These are phyloP conservation scores for Arrhopalites spinosus DNA, from an alignment of 2,888 invertebrate species.

Conservation along the genomic window DNA sequence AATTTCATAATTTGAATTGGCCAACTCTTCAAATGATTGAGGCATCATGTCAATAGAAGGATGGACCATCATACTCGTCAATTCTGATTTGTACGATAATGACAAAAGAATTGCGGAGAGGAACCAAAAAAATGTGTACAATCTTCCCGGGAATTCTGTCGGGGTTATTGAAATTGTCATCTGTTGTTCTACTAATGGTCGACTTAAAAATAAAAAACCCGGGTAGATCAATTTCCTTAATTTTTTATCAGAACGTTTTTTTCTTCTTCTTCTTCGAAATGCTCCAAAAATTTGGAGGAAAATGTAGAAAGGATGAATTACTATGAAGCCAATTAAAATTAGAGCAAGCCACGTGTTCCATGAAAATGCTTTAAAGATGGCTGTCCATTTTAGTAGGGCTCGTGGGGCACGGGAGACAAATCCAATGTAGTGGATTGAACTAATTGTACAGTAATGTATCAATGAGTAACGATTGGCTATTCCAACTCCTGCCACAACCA, in stretches of 20 bases:
- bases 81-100: neutral
- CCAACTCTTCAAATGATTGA: neutral
- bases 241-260: neutral
- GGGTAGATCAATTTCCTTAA: neutral
- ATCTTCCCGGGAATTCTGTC: neutral
- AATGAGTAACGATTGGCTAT: neutral
- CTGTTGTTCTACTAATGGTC: neutral
- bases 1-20: neutral
- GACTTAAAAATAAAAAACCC: neutral
- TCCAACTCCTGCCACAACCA: neutral
- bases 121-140: neutral
- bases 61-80: neutral
- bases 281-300: neutral
- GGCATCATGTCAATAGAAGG: neutral
- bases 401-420: neutral
- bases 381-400: neutral
- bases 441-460: neutral
- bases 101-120: neutral
- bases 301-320: neutral
- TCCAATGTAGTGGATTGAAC: neutral
- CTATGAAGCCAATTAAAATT: neutral
- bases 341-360: neutral
- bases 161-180: neutral
- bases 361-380: conserved; percentile 5
- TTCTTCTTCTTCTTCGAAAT: neutral